These are phyloP conservation scores for Willowsia nigromaculata DNA, from an alignment of 2,888 invertebrate species.

Conservation along the genomic window DNA sequence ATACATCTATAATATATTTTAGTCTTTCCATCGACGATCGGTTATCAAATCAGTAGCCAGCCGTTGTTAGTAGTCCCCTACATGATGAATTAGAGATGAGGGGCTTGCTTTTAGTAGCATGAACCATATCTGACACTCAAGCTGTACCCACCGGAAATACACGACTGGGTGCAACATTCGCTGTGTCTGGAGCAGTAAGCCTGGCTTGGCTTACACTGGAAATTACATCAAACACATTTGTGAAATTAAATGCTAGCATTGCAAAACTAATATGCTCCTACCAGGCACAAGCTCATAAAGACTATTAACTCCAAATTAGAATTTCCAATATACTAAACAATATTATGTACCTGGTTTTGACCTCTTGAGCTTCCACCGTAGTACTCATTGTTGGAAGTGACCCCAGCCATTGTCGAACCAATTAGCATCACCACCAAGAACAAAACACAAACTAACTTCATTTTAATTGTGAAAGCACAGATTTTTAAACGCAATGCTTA, in stretches of 20 bases:
- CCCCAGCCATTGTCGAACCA: not conserved
- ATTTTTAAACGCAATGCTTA: not conserved
- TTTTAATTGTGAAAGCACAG: not conserved
- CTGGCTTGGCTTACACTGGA: conserved; percentile 24
- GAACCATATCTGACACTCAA: not conserved
- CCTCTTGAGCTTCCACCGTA: not conserved
- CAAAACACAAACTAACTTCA: not conserved
- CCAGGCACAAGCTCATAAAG: too few relatives aligned
- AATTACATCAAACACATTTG: not conserved
- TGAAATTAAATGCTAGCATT: too few relatives aligned
- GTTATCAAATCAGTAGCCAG: not conserved
- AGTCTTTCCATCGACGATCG: too few relatives aligned
- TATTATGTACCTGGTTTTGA: not conserved
- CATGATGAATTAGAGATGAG: not conserved
- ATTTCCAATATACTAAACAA: not conserved
- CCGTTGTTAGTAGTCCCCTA: not conserved
- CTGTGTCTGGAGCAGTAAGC: not conserved
- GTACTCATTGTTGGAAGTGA: conserved; percentile 26
- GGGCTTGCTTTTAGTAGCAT: not conserved
- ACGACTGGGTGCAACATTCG: conserved; percentile 56
- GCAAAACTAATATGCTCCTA: too few relatives aligned
- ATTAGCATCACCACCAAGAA: not conserved
- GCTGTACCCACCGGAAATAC: conserved; percentile 46
- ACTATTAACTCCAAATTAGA: too few relatives aligned
- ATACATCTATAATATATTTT: too few relatives aligned